Conservation (phyloP, 2,888 invertebrate genomes). For the Electrophaes corylata region DNA sequence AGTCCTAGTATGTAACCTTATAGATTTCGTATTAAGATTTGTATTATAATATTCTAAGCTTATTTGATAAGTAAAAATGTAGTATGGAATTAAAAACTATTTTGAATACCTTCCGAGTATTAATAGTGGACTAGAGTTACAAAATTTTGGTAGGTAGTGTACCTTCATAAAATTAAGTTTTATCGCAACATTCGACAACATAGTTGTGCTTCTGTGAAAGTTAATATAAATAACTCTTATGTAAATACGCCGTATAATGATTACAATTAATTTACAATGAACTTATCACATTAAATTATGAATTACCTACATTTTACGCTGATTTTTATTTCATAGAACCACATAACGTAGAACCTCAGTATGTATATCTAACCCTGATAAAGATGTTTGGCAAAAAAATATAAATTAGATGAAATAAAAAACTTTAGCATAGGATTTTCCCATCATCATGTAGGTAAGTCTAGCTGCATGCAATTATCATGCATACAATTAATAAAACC, state of each 20-base stretch:
- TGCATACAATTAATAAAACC: too few relatives aligned
- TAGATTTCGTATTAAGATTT: conserved; percentile 78
- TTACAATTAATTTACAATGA: conserved; percentile 54
- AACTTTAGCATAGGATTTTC: too few relatives aligned
- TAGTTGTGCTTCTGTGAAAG: conserved; percentile 69
- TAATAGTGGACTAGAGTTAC: conserved; percentile 50
- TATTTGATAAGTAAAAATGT: conserved; percentile 58
- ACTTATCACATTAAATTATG: conserved; percentile 81
- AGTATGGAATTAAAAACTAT: conserved; percentile 68
- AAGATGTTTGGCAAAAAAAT: too few relatives aligned
- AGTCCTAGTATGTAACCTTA: conserved; percentile 69
- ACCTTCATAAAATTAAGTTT: conserved; percentile 43
- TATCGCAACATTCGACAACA: conserved; percentile 58
- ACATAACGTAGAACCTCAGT: too few relatives aligned
- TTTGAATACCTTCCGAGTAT: conserved; percentile 80
- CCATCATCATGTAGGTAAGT: too few relatives aligned
- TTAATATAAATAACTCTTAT: conserved; percentile 65
- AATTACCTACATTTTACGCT: conserved; percentile 41
- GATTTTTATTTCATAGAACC: not conserved
- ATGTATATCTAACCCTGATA: too few relatives aligned
- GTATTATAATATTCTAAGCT: conserved; percentile 73
- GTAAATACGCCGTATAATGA: conserved; percentile 66
- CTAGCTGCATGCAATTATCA: too few relatives aligned
- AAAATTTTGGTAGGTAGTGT: conserved; percentile 39
- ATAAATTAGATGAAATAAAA: too few relatives aligned